Evolutionary conservation across 2,888 invertebrate species (phyloP).

Genomic region (Physocephala rufipes): DNA sequence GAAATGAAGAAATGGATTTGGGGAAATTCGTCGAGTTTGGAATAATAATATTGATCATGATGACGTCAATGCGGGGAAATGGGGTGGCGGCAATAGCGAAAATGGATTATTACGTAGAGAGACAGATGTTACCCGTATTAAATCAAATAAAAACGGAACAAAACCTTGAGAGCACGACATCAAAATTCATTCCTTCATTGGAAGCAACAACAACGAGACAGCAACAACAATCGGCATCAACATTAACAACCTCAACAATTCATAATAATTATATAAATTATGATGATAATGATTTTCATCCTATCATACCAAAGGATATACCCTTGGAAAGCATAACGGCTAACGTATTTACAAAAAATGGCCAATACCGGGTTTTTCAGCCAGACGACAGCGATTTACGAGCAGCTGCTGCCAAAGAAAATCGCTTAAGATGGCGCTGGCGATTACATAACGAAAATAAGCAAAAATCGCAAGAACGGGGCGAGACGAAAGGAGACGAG

Average conservation of each 20-base stretch:
- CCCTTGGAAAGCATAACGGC: conserved; percentile 56
- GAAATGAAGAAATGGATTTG: too few species aligned
- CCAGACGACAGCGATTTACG: conserved; percentile 57
- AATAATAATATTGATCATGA: too few species aligned
- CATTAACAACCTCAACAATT: conserved; percentile 20
- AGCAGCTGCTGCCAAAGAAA: conserved; percentile 43
- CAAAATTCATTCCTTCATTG: too few species aligned
- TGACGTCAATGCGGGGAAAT: too few species aligned
- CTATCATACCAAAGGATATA: conserved; percentile 55
- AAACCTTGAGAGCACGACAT: too few species aligned
- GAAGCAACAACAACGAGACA: not conserved
- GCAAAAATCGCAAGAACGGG: not conserved
- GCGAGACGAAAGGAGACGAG: too few species aligned
- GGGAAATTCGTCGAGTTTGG: too few species aligned
- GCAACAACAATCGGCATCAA: conserved; percentile 26
- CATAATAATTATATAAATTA: not conserved
- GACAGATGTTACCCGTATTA: too few species aligned
- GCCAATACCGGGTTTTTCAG: conserved; percentile 61
- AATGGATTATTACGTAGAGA: too few species aligned
- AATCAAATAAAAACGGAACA: too few species aligned
- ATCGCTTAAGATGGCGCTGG: not conserved
- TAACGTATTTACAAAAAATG: conserved; percentile 59
- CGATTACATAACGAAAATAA: not conserved
- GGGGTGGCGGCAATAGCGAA: too few species aligned
- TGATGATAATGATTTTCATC: conserved; percentile 57